Evolutionary conservation across 2,797 vertebrate genomes (phyloP), one percentile per base, ranked within the genome.

Genomic region (Notolabrus celidotus): DNA sequence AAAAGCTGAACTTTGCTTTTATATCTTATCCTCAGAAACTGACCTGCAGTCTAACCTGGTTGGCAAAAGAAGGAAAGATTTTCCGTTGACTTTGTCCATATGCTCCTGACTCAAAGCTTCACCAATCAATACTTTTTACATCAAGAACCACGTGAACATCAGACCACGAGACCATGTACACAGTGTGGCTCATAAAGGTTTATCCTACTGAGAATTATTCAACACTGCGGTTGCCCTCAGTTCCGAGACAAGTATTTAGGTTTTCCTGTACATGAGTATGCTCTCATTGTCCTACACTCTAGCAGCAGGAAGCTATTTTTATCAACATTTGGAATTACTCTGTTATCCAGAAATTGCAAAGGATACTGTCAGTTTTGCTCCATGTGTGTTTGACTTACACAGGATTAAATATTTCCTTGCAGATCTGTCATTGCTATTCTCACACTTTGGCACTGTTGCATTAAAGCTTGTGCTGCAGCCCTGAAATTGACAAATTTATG

Each of bases 21-120:
- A 6, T 47, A 39, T 9, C 10, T 22, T 38, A 9, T 7, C 17
- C 4, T 51, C n/a, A 19, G 20, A 57, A 15, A 34, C 2, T 47
- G 15, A 54, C 2, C 46, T 22, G 39, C 9, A 38, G 11, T 43
- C 23, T 39, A 12, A 27, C 9, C 7, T 43, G 10, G 2, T 25
- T 54, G 14, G 22, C 11, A 8, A 11, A 39, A 55, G 17, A 31
- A 29, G 14, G 31, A 46, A 33, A 12, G 1, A 45, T 15, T 49
- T 45, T 36, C 33, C 20, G 12, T 41, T 17, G 43, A 22, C 27
- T 31, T 50, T 20, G 19, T 52, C 19, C 43, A 57, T 52, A 1
- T 42, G 17, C 14, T 46, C 20, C 22, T 8, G 42, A 29, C 42
- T 54, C 49, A 42, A 34, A 66, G 31, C 50, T 71, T 43, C 25